Conservation (phyloP, 2,888 invertebrate species). For the Neelides folsomi region DNA sequence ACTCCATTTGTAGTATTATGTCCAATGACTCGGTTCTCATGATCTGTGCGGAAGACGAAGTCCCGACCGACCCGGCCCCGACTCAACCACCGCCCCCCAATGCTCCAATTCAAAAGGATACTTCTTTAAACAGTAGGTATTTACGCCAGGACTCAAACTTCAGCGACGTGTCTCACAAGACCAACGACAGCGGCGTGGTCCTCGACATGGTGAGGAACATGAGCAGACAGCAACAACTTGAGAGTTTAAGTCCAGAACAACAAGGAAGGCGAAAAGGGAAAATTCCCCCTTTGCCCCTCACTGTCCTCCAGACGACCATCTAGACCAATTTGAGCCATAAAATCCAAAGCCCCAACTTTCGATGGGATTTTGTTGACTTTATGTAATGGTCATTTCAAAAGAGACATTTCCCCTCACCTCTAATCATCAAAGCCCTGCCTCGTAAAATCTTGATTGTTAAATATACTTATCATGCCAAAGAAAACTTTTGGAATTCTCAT, state of each 20-base stretch:
- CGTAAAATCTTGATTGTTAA: too few relatives aligned
- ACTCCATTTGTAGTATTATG: slow-evolving; percentile 30
- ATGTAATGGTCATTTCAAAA: too few relatives aligned
- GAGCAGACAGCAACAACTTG: not conserved
- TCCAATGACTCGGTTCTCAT: slow-evolving; percentile 32
- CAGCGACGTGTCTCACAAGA: slow-evolving; percentile 32
- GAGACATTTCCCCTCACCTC: too few relatives aligned
- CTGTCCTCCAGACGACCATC: too few relatives aligned
- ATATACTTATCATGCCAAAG: too few relatives aligned
- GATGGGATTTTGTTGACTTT: too few relatives aligned
- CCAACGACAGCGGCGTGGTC: slow-evolving; percentile 34
- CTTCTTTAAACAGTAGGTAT: slow-evolving; percentile 9
- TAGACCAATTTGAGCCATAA: too few relatives aligned
- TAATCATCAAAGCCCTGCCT: too few relatives aligned
- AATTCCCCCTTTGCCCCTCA: not conserved
- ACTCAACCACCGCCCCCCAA: too few relatives aligned
- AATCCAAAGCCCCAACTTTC: too few relatives aligned
- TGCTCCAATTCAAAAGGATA: not conserved
- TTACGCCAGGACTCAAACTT: slow-evolving; percentile 34
- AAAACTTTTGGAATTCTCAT: too few relatives aligned
- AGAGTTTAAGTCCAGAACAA: slow-evolving; percentile 9
- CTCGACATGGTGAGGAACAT: slow-evolving; percentile 19
- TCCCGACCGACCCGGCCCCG: not conserved
- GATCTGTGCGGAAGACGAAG: slow-evolving; percentile 30
- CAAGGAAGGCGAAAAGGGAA: slow-evolving; percentile 4